Conservation (phyloP, 1,140 invertebrate species). For the Lucilia cuprina region DNA sequence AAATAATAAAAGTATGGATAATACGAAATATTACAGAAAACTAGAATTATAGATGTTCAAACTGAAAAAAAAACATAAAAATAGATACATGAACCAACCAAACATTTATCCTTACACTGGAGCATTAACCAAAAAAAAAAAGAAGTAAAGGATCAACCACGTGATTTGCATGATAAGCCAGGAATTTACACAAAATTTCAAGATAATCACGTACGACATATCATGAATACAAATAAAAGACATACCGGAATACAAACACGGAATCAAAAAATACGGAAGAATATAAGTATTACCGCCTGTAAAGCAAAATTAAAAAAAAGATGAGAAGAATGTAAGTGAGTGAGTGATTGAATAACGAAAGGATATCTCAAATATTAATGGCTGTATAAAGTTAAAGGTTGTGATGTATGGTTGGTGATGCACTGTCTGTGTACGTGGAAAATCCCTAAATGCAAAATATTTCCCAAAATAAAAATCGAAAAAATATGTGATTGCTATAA, state of each 20-base stretch:
- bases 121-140: neutral
- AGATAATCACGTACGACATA: conserved; percentile 44
- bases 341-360: neutral
- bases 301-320: too few species aligned
- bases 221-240: neutral
- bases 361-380: neutral
- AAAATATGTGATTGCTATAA: neutral
- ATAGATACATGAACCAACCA: too few species aligned
- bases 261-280: too few species aligned
- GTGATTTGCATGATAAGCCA: conserved; percentile 60
- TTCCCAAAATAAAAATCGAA: neutral
- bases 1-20: neutral
- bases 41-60: neutral
- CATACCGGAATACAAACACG: too few species aligned
- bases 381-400: neutral
- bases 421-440: neutral
- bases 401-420: neutral
- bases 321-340: too few species aligned
- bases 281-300: too few species aligned
- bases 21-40: conserved; percentile 1
- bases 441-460: neutral
- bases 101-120: neutral
- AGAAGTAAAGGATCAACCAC: conserved; percentile 48
- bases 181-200: conserved; percentile 59
- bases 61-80: neutral